These are phyloP conservation scores for Motacilla alba DNA, from an alignment of 2,113 vertebrate genomes.

Conservation along the genomic window DNA sequence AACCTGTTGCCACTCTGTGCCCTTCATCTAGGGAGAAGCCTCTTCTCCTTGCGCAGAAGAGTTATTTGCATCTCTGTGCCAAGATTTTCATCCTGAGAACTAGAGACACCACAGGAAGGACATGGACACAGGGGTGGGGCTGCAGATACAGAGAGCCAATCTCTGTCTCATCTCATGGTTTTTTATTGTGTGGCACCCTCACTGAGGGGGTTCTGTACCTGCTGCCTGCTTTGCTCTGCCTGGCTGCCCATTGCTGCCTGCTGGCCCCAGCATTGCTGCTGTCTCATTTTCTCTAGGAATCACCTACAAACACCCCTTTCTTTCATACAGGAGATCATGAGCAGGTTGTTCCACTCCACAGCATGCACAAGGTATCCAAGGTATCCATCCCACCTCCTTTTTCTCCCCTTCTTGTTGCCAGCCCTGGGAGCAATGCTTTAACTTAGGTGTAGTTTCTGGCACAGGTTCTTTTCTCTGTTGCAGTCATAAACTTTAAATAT, in stretches of 20 bases:
- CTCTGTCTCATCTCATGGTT: background rate
- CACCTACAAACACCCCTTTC: background rate
- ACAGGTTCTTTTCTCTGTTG: background rate
- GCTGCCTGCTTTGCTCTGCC: background rate
- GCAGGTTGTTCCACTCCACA: background rate
- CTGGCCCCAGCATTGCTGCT: background rate
- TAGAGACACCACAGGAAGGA: background rate
- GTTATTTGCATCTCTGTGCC: background rate
- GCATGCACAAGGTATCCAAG: background rate
- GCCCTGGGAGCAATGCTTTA: background rate
- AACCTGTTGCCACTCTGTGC: background rate
- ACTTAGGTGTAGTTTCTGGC: background rate
- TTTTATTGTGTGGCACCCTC: background rate
- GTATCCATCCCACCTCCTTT: background rate
- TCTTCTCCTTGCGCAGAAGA: background rate
- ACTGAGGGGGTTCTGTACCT: background rate
- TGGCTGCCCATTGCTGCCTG: background rate
- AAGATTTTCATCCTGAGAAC: background rate
- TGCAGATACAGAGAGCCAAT: background rate
- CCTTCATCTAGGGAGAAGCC: background rate
- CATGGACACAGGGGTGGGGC: accelerated
- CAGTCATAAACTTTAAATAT: background rate
- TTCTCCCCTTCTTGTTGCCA: background rate
- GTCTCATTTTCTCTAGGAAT: background rate
- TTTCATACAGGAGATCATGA: background rate